phyloP scores from a whole-genome alignment of 2,113 vertebrate species.

The Phoenicopterus ruber region DNA sequence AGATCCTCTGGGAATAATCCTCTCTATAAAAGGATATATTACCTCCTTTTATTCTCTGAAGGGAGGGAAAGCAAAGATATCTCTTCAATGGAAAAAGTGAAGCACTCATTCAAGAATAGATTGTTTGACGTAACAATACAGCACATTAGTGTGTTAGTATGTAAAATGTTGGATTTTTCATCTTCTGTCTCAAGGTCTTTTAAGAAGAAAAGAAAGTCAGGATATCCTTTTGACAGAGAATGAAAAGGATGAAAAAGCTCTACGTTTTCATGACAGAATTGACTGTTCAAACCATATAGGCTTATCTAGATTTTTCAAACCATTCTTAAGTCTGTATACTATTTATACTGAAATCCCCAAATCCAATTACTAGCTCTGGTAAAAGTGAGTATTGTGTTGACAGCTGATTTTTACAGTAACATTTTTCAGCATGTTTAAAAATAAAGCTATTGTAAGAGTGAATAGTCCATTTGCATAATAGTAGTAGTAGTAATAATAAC shows the following conservation, averaged over 20 bases:
- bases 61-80: neutral
- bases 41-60: neutral
- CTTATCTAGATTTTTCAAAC: conserved; percentile 19
- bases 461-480: neutral
- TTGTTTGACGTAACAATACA: neutral
- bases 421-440: neutral
- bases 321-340: neutral
- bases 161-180: conserved; percentile 11
- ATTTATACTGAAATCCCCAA: conserved; percentile 8
- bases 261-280: neutral
- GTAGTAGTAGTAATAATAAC: neutral
- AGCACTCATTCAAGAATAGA: neutral
- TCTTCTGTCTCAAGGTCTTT: neutral
- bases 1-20: neutral
- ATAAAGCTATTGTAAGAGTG: neutral
- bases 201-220: neutral
- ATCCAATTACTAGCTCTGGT: neutral
- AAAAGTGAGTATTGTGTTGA: neutral
- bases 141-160: neutral
- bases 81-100: conserved; percentile 2
- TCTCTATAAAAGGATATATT: neutral
- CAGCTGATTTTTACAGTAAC: neutral
- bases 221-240: neutral
- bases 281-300: neutral
- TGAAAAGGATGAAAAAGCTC: neutral